These are phyloP conservation scores for Camponotus pennsylvanicus DNA, from an alignment of 1,140 invertebrate genomes.

Conservation along the genomic window DNA sequence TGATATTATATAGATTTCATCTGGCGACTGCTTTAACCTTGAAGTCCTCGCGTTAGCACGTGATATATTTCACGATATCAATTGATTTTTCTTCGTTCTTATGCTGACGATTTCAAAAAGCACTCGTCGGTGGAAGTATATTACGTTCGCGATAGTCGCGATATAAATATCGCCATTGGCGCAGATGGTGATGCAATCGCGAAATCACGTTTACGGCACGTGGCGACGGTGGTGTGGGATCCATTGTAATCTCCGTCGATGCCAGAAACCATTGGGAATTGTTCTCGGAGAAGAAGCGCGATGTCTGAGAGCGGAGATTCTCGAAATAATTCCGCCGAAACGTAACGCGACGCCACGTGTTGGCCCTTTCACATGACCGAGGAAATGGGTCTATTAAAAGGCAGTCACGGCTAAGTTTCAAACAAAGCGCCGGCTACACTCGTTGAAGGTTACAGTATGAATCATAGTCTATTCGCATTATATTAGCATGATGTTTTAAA, in stretches of 20 bases:
- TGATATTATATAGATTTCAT: slow-evolving; percentile 9
- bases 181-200: slow-evolving; percentile 41
- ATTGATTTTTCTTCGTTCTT: not conserved
- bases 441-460: not conserved
- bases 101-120: not conserved
- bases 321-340: slow-evolving; percentile 41
- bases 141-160: slow-evolving; percentile 27
- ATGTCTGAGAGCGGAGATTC: not conserved
- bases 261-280: slow-evolving; percentile 45
- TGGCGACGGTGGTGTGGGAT: not conserved
- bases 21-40: not conserved
- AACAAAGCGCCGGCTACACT: not conserved
- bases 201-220: slow-evolving; percentile 47
- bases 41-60: not conserved
- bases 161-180: slow-evolving; percentile 13
- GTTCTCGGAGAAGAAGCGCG: not conserved
- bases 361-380: slow-evolving; percentile 7
- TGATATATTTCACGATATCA: not conserved
- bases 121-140: not conserved
- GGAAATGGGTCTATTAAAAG: slow-evolving; percentile 36
- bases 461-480: not conserved
- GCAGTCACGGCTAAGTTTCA: not conserved
- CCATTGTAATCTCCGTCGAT: slow-evolving; percentile 44
- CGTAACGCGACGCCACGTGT: slow-evolving; percentile 2
- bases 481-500: not conserved